Base-by-base conservation (phyloP, 2,797 vertebrate species). In the Falco cherrug region DNA sequence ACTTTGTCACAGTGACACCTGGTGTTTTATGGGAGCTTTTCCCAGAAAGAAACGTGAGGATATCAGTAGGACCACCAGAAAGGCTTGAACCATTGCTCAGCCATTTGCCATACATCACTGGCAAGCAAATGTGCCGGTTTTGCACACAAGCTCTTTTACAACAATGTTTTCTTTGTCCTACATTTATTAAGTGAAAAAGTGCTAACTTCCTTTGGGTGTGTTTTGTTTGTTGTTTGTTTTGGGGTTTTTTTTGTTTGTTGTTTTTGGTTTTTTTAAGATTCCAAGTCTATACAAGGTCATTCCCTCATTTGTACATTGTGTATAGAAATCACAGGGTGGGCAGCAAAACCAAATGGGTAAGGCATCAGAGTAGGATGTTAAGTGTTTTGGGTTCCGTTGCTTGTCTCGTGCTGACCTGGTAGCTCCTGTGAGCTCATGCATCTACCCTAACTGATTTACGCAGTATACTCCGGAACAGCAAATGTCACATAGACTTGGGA, bases 1-100 rank as follows among this genome's bases (percentile, higher is more conserved):
- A 16, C 57, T 95, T 89, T 89, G 74, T 48, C 93, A 60, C 16
- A 96, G 92, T 87, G 96, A 97, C 97, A 96, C 60, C 96, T 96
- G 79, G 85, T 81, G 97, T 95, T 63, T 6, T 7, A 60, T 35
- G 14, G 24, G 16, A 59, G 39, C 14, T n/a, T 64, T 29, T 33
- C 14, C 4, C 6, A 10, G 18, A 82, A 26, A 48, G 20, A 51
- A 39, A n/a, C 0, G 1, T 2, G 16, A 37, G 7, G 13, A 48
- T 4, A 1, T 15, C 41, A 5, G 7, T 13, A 35, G 70, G 51
- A 43, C 17, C 25, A 16, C 5, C 4, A 26, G 28, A 43, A 70
- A 43, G 12, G 14, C 16, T 50, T 11, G 19, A 12, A 2, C 16
- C 22, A 60, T 8, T 41, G 16, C 18, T 39, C 35, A 53, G 33